Evolutionary conservation across 2,888 invertebrate genomes (phyloP).

Genomic region (Drosophila sordidula): DNA sequence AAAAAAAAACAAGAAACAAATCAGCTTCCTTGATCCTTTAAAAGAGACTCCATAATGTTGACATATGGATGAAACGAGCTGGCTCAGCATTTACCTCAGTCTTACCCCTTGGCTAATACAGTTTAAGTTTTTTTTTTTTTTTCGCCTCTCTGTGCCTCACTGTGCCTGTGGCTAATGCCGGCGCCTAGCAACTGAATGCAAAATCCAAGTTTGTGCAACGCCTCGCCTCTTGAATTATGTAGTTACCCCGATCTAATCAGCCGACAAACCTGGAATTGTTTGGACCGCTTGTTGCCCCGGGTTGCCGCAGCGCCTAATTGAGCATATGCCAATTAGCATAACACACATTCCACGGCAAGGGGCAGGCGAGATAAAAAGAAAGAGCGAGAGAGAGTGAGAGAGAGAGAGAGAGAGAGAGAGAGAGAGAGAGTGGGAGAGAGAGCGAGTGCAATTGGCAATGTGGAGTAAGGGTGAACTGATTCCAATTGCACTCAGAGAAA

Average conservation of each 20-base stretch:
- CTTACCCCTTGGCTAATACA: constrained; percentile 16
- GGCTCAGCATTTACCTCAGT: not conserved
- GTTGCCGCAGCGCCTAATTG: constrained; percentile 67
- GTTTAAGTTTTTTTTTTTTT: not conserved
- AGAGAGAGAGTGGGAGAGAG: not conserved
- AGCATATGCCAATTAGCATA: constrained; percentile 80
- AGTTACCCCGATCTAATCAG: constrained; percentile 77
- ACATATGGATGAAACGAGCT: constrained; percentile 44
- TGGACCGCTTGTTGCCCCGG: constrained; percentile 43
- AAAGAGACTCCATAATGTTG: constrained; percentile 42
- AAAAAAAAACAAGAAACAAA: constrained; percentile 2
- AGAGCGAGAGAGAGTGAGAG: not conserved
- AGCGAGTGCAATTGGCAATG: not conserved
- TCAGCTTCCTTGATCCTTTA: constrained; percentile 18
- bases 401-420: not conserved
- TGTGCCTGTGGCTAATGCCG: constrained; percentile 55
- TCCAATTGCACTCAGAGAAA: too few species aligned
- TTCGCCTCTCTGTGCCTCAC: not conserved
- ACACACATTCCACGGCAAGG: constrained; percentile 22
- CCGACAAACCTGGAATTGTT: constrained; percentile 48
- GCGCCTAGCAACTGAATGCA: constrained; percentile 63
- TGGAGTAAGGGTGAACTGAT: constrained; percentile 12
- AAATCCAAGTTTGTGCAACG: constrained; percentile 48
- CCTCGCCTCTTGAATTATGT: constrained; percentile 54
- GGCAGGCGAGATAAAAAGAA: constrained; percentile 1